Conservation (phyloP, 2,888 invertebrate genomes). For the Drosophila kuntzei region DNA sequence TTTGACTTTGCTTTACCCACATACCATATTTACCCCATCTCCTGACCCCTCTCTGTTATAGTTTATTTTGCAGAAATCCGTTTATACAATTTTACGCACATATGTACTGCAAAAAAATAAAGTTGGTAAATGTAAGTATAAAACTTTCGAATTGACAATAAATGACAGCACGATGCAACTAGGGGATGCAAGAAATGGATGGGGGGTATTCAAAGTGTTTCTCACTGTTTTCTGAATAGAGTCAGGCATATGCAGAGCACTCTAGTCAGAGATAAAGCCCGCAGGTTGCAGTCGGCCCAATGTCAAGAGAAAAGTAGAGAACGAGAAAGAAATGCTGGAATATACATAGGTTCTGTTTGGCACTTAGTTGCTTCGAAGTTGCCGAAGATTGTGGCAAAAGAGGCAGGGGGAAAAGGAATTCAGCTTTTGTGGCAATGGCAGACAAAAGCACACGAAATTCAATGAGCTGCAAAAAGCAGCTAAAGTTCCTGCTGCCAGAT, state of each 20-base stretch:
- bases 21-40: conserved; percentile 6
- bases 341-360: conserved; percentile 64
- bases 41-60: not conserved
- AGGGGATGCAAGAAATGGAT: not conserved
- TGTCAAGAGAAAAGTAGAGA: conserved; percentile 19
- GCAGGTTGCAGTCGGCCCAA: conserved; percentile 52
- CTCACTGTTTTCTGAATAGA: conserved; percentile 40
- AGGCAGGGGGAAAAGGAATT: not conserved
- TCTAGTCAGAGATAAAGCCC: conserved; percentile 68
- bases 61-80: conserved; percentile 58
- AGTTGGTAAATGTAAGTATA: conserved; percentile 64
- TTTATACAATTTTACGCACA: conserved; percentile 70
- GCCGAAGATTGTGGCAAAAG: conserved; percentile 16
- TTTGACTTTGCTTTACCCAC: conserved; percentile 43
- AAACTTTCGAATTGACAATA: conserved; percentile 82
- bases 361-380: conserved; percentile 67
- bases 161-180: conserved; percentile 55
- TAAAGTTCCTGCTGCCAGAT: conserved; percentile 76
- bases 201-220: conserved; percentile 36
- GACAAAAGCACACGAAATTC: conserved; percentile 79
- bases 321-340: conserved; percentile 21
- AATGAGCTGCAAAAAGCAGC: conserved; percentile 79
- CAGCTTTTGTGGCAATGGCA: conserved; percentile 71
- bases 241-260: conserved; percentile 49
- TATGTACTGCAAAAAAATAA: conserved; percentile 44